Evolutionary conservation across 2,797 vertebrate species (phyloP).

Genomic region (Podarcis lilfordi): DNA sequence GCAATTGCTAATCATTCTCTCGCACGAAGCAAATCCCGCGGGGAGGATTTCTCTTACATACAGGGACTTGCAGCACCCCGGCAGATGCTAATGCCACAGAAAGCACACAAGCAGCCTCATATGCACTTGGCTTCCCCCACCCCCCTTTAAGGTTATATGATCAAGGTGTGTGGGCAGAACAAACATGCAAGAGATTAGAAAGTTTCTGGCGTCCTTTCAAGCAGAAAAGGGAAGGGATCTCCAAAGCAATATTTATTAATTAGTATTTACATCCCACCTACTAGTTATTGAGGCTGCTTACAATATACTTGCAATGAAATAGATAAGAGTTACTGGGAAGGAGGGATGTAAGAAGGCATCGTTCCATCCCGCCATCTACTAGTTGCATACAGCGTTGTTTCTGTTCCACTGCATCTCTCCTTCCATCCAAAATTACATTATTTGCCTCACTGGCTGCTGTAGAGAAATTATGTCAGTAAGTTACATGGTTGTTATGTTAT

Average conservation of each 20-base stretch:
- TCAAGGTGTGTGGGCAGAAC: conserved; percentile 69
- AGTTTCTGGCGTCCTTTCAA: conserved; percentile 59
- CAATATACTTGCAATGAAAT: not conserved
- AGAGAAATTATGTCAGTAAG: too few relatives aligned
- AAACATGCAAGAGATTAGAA: conserved; percentile 61
- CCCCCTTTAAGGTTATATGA: conserved; percentile 55
- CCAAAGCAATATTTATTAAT: not conserved
- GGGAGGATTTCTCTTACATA: conserved; percentile 72
- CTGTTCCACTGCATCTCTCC: too few relatives aligned
- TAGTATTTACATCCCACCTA: not conserved
- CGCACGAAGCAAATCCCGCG: conserved; percentile 76
- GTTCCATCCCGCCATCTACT: too few relatives aligned
- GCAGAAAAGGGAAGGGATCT: conserved; percentile 37
- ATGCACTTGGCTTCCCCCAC: conserved; percentile 51
- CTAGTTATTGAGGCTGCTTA: not conserved
- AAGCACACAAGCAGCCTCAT: conserved; percentile 68
- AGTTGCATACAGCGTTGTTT: too few relatives aligned
- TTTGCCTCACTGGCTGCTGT: too few relatives aligned
- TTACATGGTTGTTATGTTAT: too few relatives aligned
- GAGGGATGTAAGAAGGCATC: too few relatives aligned
- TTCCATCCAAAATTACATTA: too few relatives aligned
- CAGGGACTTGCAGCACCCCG: conserved; percentile 32
- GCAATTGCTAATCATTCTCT: conserved; percentile 79
- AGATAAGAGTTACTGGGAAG: not conserved
- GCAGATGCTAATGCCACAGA: conserved; percentile 68